Conservation (phyloP, 2,113 vertebrate genomes). For the Okapia johnstoni region DNA sequence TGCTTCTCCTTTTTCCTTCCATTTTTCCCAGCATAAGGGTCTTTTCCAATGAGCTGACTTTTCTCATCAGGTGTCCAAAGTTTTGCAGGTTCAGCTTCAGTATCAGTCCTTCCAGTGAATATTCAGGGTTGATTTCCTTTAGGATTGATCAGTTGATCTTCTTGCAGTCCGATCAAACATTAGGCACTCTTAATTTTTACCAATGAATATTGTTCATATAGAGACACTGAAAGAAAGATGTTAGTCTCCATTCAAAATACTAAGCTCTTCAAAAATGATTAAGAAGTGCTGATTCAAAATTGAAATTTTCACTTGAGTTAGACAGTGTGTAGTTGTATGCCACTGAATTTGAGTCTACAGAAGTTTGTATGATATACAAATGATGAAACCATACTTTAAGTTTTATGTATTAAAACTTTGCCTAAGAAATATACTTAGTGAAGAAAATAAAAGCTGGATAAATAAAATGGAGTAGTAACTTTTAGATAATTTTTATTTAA, state of each 20-base stretch:
- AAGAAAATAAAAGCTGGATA: background rate
- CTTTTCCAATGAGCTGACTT: background rate
- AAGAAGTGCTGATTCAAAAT: background rate
- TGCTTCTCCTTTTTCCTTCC: background rate
- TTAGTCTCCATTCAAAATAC: background rate
- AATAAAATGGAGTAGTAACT: background rate
- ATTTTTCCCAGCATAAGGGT: background rate
- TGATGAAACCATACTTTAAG: background rate
- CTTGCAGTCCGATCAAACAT: background rate
- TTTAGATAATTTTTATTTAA: background rate
- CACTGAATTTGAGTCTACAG: background rate
- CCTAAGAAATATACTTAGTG: background rate
- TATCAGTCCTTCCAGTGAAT: background rate
- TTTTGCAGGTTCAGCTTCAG: background rate
- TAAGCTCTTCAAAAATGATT: conserved; percentile 32
- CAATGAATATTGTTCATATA: background rate
- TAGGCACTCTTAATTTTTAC: background rate
- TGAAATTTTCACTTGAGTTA: background rate
- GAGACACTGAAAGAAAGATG: background rate
- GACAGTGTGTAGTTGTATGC: background rate
- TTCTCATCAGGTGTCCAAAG: background rate
- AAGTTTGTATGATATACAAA: background rate
- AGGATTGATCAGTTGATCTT: background rate
- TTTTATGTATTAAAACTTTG: background rate
- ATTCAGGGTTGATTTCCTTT: background rate